Percentiles rank a stretch among this genome's conserved stretches.
phyloP scores from a whole-genome alignment of 2,113 vertebrate species.

The Lasiurus cinereus region DNA sequence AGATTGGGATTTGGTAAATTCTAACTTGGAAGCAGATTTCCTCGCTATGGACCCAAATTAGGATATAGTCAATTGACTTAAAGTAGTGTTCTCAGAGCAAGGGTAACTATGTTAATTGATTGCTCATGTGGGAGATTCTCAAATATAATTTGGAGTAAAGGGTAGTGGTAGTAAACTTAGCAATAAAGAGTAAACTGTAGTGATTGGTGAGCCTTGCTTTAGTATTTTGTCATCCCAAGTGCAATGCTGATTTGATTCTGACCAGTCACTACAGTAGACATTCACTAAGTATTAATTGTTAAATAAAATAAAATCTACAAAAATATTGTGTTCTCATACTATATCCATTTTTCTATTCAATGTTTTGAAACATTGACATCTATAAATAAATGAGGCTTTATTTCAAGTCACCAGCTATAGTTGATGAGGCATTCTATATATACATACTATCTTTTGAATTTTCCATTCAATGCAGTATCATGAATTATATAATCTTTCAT shows the following conservation, averaged over 20 bases:
- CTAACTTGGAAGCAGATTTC: not conserved
- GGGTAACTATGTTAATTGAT: not conserved
- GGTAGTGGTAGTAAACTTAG: not conserved
- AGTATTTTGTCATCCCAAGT: not conserved
- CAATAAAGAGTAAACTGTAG: not conserved
- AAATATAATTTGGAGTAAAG: not conserved
- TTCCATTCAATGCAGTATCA: not conserved
- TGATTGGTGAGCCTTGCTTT: not conserved
- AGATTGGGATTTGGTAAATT: not conserved
- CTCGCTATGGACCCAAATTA: not conserved
- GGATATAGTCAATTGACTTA: not conserved
- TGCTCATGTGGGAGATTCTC: not conserved
- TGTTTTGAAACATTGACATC: not conserved
- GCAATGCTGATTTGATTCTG: not conserved
- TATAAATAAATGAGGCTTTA: not conserved
- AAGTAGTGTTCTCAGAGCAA: not conserved
- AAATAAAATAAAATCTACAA: not conserved
- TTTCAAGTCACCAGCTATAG: not conserved
- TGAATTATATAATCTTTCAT: not conserved
- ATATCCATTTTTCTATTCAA: not conserved
- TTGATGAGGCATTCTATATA: not conserved
- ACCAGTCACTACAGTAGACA: not conserved
- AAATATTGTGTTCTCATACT: not conserved
- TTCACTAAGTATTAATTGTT: not conserved
- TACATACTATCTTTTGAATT: not conserved